Percentiles rank a stretch among this genome's conserved stretches.
Evolutionary conservation across 2,113 vertebrate genomes (phyloP).

Genomic region (Tretioscincus oriximinensis): DNA sequence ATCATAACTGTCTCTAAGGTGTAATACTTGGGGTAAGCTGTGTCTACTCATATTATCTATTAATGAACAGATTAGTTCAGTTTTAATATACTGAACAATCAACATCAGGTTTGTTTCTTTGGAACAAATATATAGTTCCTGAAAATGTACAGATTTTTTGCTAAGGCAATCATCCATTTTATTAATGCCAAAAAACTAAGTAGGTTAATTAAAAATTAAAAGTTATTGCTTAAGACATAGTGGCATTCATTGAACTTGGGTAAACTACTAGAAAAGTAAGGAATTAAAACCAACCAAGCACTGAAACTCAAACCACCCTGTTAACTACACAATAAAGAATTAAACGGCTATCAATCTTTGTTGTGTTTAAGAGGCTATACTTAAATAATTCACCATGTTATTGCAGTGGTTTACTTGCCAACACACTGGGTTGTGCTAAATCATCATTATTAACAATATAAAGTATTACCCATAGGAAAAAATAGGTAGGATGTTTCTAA

Average conservation of each 20-base stretch:
- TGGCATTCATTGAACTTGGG: not conserved
- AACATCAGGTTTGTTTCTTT: not conserved
- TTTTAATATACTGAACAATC: not conserved
- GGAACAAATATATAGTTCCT: not conserved
- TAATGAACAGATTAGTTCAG: not conserved
- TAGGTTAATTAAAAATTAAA: not conserved
- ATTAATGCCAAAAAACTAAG: not conserved
- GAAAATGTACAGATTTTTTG: not conserved
- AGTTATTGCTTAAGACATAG: not conserved
- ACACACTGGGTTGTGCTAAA: slow-evolving; percentile 14
- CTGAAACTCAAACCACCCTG: not conserved
- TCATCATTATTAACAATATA: slow-evolving; percentile 7
- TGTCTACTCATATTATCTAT: no score
- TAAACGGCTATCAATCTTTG: not conserved
- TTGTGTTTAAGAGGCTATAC: slow-evolving; percentile 18
- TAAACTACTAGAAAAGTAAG: not conserved
- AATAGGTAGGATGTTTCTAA: not conserved
- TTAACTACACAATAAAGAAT: slow-evolving; percentile 9
- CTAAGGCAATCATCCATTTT: not conserved
- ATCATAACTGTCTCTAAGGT: no score
- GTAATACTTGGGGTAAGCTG: no score
- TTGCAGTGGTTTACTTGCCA: slow-evolving; percentile 15
- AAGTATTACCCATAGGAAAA: not conserved
- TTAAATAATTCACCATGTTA: slow-evolving; percentile 11
- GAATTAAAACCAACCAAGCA: not conserved